Evolutionary conservation across 1,140 invertebrate genomes (phyloP), one percentile per base, ranked within the genome.

Genomic region (Hyposmocoma kahamanoa): DNA sequence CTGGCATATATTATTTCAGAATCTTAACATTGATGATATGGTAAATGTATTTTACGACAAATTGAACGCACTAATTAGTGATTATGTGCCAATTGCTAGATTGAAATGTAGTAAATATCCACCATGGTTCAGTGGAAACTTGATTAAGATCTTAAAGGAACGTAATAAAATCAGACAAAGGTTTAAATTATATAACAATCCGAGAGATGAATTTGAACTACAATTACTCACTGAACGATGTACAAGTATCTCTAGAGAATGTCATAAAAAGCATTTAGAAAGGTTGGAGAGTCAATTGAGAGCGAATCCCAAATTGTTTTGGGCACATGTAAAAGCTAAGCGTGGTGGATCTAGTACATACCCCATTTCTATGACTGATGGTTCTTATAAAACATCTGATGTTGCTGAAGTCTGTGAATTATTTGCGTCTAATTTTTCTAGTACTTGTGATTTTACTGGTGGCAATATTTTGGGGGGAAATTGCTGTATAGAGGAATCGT

Each of bases 391-490:
- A n/a, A 22, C 21, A 11, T 10, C 21, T 2, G 20, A 22, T 21
- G 26, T 32, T 17, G 17, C 28, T 13, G 39, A 48, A n/a, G 46
- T 55, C 11, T 49, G 47, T n/a, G 20, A 42, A 3, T 13, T 43
- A 9, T 55, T 55, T 50, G 30, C 41, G 6, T 9, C 30, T 9
- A 28, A 32, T 15, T 55, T 55, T 32, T 38, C 22, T 2, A 22
- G 17, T 11, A 32, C 39, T 0, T 48, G 32, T 30, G n/a, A 6
- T n/a, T 1, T 2, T 5, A 10, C 26, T 8, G 13, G 22, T 24
- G 19, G n/a, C 3, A 20, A 42, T 21, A 21, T 20, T 21, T 20
- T 21, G n/a, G 3, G n/a, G 1, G 11, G n/a, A 26, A 42, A 9
- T 39, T 20, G 3, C 28, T 44, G 13, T 21, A 24, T 42, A n/a